Base-by-base conservation (phyloP, 2,888 invertebrate species). In the Drosophila affinis region DNA sequence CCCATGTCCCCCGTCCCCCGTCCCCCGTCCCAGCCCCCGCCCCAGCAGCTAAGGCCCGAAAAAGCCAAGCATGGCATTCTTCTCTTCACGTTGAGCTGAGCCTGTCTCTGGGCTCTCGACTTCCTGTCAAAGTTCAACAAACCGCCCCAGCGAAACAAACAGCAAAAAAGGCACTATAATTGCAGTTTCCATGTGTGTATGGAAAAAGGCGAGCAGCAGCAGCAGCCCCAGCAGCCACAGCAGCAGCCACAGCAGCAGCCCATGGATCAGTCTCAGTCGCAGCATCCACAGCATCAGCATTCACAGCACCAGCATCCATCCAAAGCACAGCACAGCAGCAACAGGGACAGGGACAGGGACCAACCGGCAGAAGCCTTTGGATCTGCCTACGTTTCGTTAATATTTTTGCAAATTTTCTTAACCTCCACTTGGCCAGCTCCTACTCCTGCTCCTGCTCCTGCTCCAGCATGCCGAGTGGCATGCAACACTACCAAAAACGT, bases 381-480 rank as follows among this genome's bases (percentile, higher is more conserved):
- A 64, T 68, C 81, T 79, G 82, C 77, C 81, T 87, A 85, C 87
- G 87, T 83, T 87, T 85, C 87, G 83, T 87, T 87, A 83, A 83
- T 83, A 83, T 83, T 83, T 82, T 83, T 83, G 83, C 87, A 87
- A 87, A 83, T 83, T 83, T 83, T 83, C 87, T 81, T 87, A 87
- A 84, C 83, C 85, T 84, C 87, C 81, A 83, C 82, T 83, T 83
- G 87, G 85, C 81, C 87, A 85, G 85, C 77, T 85, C 71, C 56
- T 67, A 68, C 21, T 21, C 39, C 39, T 39, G n/a, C 39, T 39
- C 14, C 67, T 21, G 2, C 18, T 21, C 39, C 39, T 39, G n/a
- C 39, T 39, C 39, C 67, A 62, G 70, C n/a, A 56, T 61, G 39
- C 58, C 54, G 53, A 63, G 72, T 72, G 64, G 72, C 72, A 72